Evolutionary conservation across 2,797 vertebrate genomes (phyloP), one percentile per base, ranked within the genome.

Genomic region (Australoheros facetus): DNA sequence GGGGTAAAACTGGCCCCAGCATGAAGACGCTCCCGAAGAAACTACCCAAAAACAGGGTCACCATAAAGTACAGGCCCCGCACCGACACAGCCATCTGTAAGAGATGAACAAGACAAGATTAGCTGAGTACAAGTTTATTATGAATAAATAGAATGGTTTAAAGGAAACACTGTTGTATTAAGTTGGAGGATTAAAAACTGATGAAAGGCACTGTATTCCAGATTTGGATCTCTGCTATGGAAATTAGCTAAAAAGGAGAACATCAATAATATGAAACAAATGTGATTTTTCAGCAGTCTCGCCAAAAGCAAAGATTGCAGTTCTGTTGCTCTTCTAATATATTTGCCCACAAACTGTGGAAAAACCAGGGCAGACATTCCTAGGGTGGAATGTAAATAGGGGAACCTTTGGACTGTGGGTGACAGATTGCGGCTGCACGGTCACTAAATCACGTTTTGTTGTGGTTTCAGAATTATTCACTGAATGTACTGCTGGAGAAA

Each of bases 1-100:
- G 92, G 37, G 98, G 98, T 79, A 99, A 87, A 73, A 98, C 88
- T 2, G 98, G 98, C 70, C 96, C 95, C 55, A 99, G 92, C 97
- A 99, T 98, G 93, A 99, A 99, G 84, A 99, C 83, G 30, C 98
- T 98, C 84, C 98, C 98, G 48, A 99, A 98, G 91, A 99, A 97
- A 80, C 98, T 99, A 83, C 96, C 96, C 89, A 97, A 85, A 93
- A 99, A 99, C 2, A 99, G 95, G 78, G 95, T 94, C 82, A 97
- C 83, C 92, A 99, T 92, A 73, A 99, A 99, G 92, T 97, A 98
- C 71, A 98, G 93, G 66, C 98, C 98, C 80, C 96, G 96, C 94
- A 96, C 93, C 62, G 98, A 99, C 93, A 98, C 94, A 90, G 94
- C 93, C 95, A 96, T 93, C 95, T 95, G 89, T 3, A 59, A 85